Percentiles rank a stretch among this genome's conserved stretches.
Conservation (phyloP, 2,888 invertebrate species). For the Mesorhabditis belari region DNA sequence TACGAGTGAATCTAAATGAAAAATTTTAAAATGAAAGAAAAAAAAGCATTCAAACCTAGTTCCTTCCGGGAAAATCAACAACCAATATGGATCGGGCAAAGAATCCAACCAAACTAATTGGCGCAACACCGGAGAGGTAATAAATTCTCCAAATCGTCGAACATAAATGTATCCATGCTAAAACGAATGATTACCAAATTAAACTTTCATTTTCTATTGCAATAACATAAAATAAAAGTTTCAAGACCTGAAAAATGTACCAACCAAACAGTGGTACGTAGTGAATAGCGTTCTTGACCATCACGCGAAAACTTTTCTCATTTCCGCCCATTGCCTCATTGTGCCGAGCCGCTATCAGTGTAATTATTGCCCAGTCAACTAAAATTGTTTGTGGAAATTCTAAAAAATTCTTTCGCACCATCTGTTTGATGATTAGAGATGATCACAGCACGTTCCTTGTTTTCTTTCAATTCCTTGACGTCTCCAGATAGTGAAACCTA, state of each 20-base stretch:
- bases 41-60: not conserved
- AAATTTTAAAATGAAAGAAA: not conserved
- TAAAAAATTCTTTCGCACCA: no score
- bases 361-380: conserved; percentile 46
- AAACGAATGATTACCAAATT: conserved; percentile 1
- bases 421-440: conserved; percentile 48
- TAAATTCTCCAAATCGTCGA: conserved; percentile 40
- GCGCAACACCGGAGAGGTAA: conserved; percentile 27
- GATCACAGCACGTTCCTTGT: conserved; percentile 28
- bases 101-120: conserved; percentile 36
- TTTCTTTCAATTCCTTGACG: conserved; percentile 13
- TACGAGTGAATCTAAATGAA: conserved; percentile 8
- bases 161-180: conserved; percentile 49
- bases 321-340: conserved; percentile 22
- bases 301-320: conserved; percentile 37
- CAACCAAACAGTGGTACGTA: conserved; percentile 48
- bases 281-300: conserved; percentile 45
- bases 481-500: conserved; percentile 37
- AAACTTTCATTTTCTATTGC: not conserved
- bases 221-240: conserved; percentile 1
- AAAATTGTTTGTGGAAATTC: no score
- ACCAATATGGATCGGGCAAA: conserved; percentile 36
- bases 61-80: conserved; percentile 47
- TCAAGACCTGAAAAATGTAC: conserved; percentile 44
- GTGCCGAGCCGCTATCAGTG: conserved; percentile 43